Conservation (phyloP, 2,113 vertebrate genomes). For the Hypocryptadius cinnamomeus region DNA sequence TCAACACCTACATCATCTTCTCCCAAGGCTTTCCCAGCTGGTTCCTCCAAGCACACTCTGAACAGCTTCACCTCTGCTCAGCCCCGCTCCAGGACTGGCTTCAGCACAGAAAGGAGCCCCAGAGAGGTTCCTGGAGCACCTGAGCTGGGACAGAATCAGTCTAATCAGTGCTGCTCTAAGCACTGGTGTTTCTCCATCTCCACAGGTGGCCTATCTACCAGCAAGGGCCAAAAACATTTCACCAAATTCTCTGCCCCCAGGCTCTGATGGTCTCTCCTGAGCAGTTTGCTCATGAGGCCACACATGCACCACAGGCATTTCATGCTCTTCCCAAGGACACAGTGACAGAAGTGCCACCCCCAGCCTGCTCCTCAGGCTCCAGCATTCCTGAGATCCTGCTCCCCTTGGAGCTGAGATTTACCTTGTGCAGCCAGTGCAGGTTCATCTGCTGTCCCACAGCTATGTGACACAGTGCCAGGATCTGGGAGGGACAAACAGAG, state of each 20-base stretch:
- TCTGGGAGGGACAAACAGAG: conserved; percentile 62
- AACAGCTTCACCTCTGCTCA: neutral
- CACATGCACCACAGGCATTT: neutral
- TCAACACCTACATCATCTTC: neutral
- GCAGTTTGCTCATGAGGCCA: neutral
- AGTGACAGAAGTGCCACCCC: neutral
- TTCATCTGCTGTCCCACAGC: conserved; percentile 93
- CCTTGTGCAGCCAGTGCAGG: conserved; percentile 98
- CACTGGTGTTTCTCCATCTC: neutral
- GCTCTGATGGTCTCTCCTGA: neutral
- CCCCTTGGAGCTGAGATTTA: conserved; percentile 17
- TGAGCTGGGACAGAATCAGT: neutral
- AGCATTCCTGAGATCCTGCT: neutral
- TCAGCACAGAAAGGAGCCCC: neutral
- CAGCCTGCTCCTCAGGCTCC: neutral
- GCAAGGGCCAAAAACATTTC: neutral
- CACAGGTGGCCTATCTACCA: neutral
- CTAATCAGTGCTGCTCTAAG: no score
- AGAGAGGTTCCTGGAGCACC: neutral
- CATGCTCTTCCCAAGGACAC: neutral
- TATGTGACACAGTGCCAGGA: conserved; percentile 91
- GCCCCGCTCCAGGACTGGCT: neutral
- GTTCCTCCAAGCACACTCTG: neutral
- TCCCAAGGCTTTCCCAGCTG: neutral
- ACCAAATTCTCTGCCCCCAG: neutral